These are phyloP conservation scores for Drosophila tristis DNA, from an alignment of 1,140 invertebrate species.

Conservation along the genomic window DNA sequence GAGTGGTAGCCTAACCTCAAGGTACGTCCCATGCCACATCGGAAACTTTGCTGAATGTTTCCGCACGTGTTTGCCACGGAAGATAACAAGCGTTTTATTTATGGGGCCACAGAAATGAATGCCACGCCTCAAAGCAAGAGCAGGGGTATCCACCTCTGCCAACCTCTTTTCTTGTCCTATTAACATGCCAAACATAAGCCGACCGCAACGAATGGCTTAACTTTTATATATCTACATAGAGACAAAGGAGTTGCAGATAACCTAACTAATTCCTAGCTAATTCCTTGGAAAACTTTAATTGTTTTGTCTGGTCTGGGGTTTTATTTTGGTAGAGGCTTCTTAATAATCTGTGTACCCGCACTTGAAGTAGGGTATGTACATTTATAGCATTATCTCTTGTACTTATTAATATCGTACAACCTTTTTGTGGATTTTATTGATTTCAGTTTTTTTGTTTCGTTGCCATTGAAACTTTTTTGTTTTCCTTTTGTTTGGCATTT, in stretches of 20 bases:
- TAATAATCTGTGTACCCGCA: background rate
- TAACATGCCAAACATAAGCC: slow-evolving; percentile 20
- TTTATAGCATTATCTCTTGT: background rate
- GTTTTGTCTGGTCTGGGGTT: background rate
- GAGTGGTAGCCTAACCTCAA: background rate
- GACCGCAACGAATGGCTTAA: background rate
- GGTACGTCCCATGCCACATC: slow-evolving; percentile 1
- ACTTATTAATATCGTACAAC: slow-evolving; percentile 50
- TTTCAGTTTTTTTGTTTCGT: slow-evolving; percentile 48
- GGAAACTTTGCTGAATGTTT: slow-evolving; percentile 20
- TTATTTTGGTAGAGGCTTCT: background rate
- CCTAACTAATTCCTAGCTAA: background rate
- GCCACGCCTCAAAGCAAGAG: background rate
- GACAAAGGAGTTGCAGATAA: background rate
- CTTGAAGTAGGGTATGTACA: slow-evolving; percentile 1
- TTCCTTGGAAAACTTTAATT: no score
- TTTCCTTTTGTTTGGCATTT: slow-evolving; percentile 13
- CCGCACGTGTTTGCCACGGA: slow-evolving; percentile 22
- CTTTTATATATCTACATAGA: no score
- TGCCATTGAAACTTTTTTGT: slow-evolving; percentile 69
- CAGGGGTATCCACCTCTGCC: slow-evolving; percentile 2
- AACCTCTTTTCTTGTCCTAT: slow-evolving; percentile 16
- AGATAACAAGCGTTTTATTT: slow-evolving; percentile 9
- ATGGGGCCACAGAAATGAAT: slow-evolving; percentile 9
- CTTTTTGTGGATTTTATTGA: slow-evolving; percentile 56